A percentile compares a stretch with the other conserved stretches of the same genome.
Conservation (phyloP, 64 coral and sea anemone species). For the Montipora sp. region DNA sequence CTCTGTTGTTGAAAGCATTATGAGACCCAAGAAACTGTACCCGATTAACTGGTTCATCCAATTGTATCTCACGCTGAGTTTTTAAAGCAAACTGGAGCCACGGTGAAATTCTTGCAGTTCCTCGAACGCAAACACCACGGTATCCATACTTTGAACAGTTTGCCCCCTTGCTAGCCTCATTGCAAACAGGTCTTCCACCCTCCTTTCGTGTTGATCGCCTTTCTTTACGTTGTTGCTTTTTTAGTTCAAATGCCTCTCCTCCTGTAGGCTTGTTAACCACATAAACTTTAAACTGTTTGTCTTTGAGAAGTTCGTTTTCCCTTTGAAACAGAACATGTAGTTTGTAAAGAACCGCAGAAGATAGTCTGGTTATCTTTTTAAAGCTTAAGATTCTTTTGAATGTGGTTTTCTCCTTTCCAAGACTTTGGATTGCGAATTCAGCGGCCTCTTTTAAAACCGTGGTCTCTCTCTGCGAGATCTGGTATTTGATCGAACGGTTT, state of each 20-base stretch:
- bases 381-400: neutral
- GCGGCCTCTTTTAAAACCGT: neutral
- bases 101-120: slow-evolving; percentile 34
- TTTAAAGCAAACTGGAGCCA: slow-evolving; percentile 72
- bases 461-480: neutral
- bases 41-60: slow-evolving; percentile 38
- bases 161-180: slow-evolving; percentile 48
- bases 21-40: slow-evolving; percentile 66
- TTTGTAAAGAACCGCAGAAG: neutral
- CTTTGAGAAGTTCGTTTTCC: neutral
- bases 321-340: slow-evolving; percentile 13
- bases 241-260: neutral
- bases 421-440: slow-evolving; percentile 1
- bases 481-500: neutral
- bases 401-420: neutral
- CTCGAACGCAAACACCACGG: slow-evolving; percentile 63
- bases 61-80: slow-evolving; percentile 69
- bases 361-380: neutral
- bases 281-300: neutral
- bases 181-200: slow-evolving; percentile 1
- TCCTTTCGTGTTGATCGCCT: slow-evolving; percentile 26
- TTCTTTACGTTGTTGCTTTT: neutral
- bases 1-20: slow-evolving; percentile 71
- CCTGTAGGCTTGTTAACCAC: neutral
- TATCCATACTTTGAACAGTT: slow-evolving; percentile 70